Evolutionary conservation across 1,140 invertebrate species (phyloP).

Genomic region (Musca vetustissima): DNA sequence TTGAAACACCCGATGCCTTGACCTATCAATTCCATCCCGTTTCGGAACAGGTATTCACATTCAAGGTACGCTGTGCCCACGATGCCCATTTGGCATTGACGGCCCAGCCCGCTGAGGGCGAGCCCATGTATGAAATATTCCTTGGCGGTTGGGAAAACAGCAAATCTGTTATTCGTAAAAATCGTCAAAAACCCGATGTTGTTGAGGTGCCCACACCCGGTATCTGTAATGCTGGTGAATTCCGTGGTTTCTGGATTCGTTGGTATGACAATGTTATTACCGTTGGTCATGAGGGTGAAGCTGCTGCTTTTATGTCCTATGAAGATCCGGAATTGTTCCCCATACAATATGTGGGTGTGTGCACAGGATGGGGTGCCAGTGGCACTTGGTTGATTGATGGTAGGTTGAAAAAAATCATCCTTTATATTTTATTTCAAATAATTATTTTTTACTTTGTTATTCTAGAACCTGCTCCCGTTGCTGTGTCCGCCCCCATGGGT

Average conservation of each 20-base stretch:
- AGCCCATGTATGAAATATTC: constrained; percentile 79
- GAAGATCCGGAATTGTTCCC: constrained; percentile 69
- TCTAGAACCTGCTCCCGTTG: constrained; percentile 34
- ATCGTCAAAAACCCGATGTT: constrained; percentile 76
- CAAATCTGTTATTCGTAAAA: constrained; percentile 80
- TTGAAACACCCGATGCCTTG: constrained; percentile 75
- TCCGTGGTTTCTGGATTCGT: constrained; percentile 80
- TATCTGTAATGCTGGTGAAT: constrained; percentile 70
- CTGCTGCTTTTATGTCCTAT: constrained; percentile 70
- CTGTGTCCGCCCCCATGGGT: constrained; percentile 37
- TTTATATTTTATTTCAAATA: constrained; percentile 25
- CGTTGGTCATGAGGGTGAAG: constrained; percentile 59
- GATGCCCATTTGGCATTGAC: constrained; percentile 81
- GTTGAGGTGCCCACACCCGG: constrained; percentile 70
- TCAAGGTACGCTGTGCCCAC: constrained; percentile 73
- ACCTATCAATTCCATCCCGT: constrained; percentile 79
- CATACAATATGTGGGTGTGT: constrained; percentile 74
- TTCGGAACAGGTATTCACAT: constrained; percentile 66
- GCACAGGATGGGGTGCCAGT: constrained; percentile 80
- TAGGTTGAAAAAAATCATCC: constrained; percentile 57
- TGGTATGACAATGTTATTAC: constrained; percentile 66
- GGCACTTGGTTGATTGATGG: constrained; percentile 84
- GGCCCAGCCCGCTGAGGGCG: constrained; percentile 63
- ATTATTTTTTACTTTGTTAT: background rate
- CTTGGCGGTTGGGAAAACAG: constrained; percentile 81